Conservation (phyloP, 2,113 vertebrate genomes). For the Ellobius talpinus region DNA sequence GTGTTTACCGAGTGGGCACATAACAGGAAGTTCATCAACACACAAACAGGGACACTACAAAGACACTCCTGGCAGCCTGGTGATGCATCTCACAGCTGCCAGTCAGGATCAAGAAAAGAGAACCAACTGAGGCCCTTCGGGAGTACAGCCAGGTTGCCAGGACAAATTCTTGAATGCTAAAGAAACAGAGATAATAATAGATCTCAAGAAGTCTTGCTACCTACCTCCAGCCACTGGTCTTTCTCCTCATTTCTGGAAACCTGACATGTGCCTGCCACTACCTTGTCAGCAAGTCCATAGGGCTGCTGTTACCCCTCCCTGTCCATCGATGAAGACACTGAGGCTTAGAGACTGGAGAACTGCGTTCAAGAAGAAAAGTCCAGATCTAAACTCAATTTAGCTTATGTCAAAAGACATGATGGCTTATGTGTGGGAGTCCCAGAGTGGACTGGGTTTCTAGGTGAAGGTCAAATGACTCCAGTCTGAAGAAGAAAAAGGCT, state of each 20-base stretch:
- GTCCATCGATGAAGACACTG: neutral
- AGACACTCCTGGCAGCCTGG: neutral
- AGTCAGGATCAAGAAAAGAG: neutral
- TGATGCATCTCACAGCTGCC: neutral
- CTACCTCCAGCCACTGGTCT: neutral
- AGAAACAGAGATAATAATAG: neutral
- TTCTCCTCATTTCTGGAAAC: neutral
- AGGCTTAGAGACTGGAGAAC: neutral
- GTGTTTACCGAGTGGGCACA: neutral
- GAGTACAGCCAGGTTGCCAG: neutral
- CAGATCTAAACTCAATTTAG: neutral
- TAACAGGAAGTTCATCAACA: neutral
- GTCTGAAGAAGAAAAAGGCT: neutral
- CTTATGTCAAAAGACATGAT: neutral
- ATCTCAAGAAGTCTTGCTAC: neutral
- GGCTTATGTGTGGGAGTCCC: neutral
- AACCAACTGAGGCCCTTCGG: neutral
- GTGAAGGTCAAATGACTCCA: too few relatives aligned
- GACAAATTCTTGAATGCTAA: neutral
- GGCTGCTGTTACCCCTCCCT: accelerated
- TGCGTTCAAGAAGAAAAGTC: neutral
- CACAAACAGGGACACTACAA: neutral
- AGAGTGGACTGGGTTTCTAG: neutral
- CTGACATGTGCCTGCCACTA: neutral
- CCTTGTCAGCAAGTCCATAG: neutral